Percentiles rank a stretch among this genome's conserved stretches.
phyloP scores from a whole-genome alignment of 23 tunicate species.

The Corella eumyota region DNA sequence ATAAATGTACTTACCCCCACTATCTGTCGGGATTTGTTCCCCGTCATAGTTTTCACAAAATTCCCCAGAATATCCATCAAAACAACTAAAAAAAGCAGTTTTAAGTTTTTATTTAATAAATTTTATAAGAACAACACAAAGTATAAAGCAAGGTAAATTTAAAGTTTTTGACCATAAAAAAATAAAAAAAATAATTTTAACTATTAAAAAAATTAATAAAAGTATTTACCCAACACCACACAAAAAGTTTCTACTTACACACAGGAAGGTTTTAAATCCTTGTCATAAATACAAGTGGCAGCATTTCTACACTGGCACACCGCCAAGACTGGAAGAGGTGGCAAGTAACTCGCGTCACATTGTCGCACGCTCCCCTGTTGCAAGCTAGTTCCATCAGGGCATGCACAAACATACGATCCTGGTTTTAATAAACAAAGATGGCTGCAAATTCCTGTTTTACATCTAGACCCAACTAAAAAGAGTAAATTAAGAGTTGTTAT shows the following conservation, averaged over 20 bases:
- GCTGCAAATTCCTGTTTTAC: constrained; percentile 52
- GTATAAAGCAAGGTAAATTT: no score
- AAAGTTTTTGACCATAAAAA: no score
- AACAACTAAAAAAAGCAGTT: no score
- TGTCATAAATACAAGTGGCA: constrained; percentile 43
- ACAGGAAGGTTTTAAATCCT: constrained; percentile 21
- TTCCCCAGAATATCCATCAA: no score
- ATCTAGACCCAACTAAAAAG: constrained; percentile 33
- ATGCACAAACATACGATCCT: constrained; percentile 56
- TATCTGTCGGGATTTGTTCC: no score
- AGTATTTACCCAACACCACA: no score
- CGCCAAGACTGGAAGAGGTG: constrained; percentile 15
- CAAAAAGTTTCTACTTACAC: constrained; percentile 32
- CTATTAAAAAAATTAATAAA: no score
- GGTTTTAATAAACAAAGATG: constrained; percentile 73
- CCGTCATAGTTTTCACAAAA: no score
- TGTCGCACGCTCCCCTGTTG: constrained; percentile 27
- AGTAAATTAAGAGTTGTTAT: constrained; percentile 5
- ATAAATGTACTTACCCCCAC: no score
- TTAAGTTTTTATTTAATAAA: no score
- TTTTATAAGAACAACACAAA: no score
- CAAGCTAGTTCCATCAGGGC: constrained; percentile 75
- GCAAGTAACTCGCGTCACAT: constrained; percentile 46
- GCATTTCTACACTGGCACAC: constrained; percentile 83
- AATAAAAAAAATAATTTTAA: no score